These are phyloP conservation scores for Aphelinus certus DNA, from an alignment of 1,140 invertebrate genomes.

Conservation along the genomic window DNA sequence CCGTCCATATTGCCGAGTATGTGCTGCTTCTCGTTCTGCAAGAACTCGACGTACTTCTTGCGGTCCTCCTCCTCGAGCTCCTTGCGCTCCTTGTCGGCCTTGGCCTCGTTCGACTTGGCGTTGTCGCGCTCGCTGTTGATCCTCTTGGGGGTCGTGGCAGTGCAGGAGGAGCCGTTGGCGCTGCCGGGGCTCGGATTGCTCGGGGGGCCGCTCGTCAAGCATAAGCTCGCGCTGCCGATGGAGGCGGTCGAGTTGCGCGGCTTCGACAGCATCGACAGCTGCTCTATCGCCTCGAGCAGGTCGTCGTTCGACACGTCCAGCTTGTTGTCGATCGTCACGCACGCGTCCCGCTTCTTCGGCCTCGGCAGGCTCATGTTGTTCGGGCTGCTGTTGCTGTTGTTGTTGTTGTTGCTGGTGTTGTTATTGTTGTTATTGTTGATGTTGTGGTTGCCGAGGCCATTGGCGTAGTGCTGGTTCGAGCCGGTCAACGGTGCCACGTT, in stretches of 20 bases:
- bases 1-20: slow-evolving; percentile 62
- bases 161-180: slow-evolving; percentile 8
- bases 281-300: slow-evolving; percentile 62
- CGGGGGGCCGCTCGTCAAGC: neutral
- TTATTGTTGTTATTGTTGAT: slow-evolving; percentile 20
- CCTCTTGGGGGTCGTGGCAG: slow-evolving; percentile 56
- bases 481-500: slow-evolving; percentile 44
- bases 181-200: neutral
- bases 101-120: slow-evolving; percentile 65
- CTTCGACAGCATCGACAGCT: slow-evolving; percentile 60
- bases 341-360: neutral
- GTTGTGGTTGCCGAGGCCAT: neutral
- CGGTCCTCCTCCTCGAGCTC: slow-evolving; percentile 54
- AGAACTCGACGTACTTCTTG: slow-evolving; percentile 60
- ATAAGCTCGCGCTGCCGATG: too few species aligned
- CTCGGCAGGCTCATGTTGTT: slow-evolving; percentile 21
- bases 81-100: slow-evolving; percentile 57
- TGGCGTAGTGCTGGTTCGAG: slow-evolving; percentile 13
- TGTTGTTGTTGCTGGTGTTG: slow-evolving; percentile 27
- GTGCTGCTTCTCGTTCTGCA: slow-evolving; percentile 61
- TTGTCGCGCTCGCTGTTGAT: slow-evolving; percentile 64
- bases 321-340: slow-evolving; percentile 57
- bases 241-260: slow-evolving; percentile 46
- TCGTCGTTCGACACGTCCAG: slow-evolving; percentile 65
- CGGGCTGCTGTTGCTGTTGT: slow-evolving; percentile 37